Evolutionary conservation across 2,888 invertebrate genomes (phyloP), one percentile per base, ranked within the genome.

Genomic region (Ernsta delagoae): DNA sequence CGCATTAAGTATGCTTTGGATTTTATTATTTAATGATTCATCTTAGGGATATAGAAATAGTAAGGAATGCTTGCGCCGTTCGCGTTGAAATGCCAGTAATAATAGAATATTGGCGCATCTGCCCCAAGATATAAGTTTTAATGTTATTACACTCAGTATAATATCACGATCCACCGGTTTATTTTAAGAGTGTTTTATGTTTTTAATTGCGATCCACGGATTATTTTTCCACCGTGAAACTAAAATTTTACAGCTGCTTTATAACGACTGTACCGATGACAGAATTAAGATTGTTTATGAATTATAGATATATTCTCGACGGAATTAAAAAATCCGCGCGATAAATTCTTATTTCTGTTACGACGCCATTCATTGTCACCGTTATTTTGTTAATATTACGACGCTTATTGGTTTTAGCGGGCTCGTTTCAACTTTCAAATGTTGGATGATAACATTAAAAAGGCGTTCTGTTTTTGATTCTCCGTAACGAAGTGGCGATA

Each of bases 11-110:
- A 87, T 87, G 92, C 92, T 91, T 90, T 88, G 79, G 86, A 92
- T 93, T 93, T 93, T 92, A 93, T 93, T 92, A 93, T 92, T 92
- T 92, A 93, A 92, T 93, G 93, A 93, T 89, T 93, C 93, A 93
- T 92, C 90, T 91, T 88, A 88, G 90, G 90, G 89, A 88, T 93
- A 89, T 93, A 88, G 92, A 92, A 93, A 92, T 92, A 92, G 92
- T 90, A 83, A 83, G 90, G 92, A 92, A 91, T 92, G 90, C 85
- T 88, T 86, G 86, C 84, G 86, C 84, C 82, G 88, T 88, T 85
- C 86, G 86, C 81, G 88, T 81, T 87, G 92, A 91, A 92, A 93
- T 88, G 87, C 88, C 86, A 90, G 91, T 89, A 91, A 92, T 92
- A 93, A 92, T 92, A 92, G 91, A 89, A 90, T 89, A 91, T 91